Percentiles rank a stretch among this genome's conserved stretches.
phyloP scores from a whole-genome alignment of 2,888 invertebrate genomes.

The Phortica magna region DNA sequence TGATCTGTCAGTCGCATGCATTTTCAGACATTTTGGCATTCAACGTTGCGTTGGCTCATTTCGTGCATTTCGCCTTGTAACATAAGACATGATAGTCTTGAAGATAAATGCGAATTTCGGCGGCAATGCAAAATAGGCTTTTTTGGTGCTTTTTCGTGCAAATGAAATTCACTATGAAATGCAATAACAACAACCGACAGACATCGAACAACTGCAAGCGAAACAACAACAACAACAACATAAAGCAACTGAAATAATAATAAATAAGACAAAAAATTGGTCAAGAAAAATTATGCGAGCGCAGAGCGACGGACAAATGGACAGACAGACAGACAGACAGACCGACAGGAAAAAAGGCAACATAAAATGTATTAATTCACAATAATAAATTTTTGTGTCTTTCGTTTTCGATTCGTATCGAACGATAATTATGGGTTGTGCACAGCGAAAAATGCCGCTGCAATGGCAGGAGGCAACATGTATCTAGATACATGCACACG shows the following conservation, averaged over 20 bases:
- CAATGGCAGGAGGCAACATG: background rate
- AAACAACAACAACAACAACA: background rate
- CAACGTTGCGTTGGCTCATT: no score
- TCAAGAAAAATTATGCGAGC: background rate
- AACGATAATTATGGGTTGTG: conserved; percentile 77
- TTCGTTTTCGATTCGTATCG: conserved; percentile 77
- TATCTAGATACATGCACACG: background rate
- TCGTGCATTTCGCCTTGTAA: no score
- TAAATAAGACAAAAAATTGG: background rate
- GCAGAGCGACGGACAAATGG: conserved; percentile 32
- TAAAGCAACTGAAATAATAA: no score
- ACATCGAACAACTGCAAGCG: conserved; percentile 37
- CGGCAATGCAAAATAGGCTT: conserved; percentile 31
- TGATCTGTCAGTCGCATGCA: background rate
- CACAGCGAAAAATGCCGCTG: conserved; percentile 16
- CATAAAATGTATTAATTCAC: conserved; percentile 76
- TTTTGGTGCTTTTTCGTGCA: no score
- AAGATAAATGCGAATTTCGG: conserved; percentile 70
- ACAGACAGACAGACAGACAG: conserved; percentile 27
- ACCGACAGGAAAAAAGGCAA: conserved; percentile 40
- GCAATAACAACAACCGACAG: conserved; percentile 45
- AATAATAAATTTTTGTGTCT: conserved; percentile 78
- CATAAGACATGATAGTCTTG: no score
- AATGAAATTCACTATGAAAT: no score
- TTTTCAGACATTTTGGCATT: conserved; percentile 52